These are phyloP conservation scores for Drosophila formosana DNA, from an alignment of 2,888 invertebrate species.

Conservation along the genomic window DNA sequence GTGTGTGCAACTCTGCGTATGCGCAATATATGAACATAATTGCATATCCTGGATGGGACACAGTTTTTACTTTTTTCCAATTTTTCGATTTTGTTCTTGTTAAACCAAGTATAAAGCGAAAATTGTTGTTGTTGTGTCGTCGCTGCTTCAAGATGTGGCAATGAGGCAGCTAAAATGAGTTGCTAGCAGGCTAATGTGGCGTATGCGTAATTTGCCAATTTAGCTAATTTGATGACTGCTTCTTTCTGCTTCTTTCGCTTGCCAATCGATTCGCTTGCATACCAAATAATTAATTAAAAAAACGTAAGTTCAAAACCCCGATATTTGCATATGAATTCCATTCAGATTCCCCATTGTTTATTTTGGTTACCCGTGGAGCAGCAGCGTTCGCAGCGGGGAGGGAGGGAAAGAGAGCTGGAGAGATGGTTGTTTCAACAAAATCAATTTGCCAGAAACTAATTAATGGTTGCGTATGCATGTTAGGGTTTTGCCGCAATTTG, in stretches of 20 bases:
- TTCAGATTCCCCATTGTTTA: slow-evolving; percentile 31
- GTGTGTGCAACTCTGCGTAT: slow-evolving; percentile 33
- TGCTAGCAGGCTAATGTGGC: slow-evolving; percentile 32
- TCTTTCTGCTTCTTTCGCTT: not conserved
- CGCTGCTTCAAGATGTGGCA: slow-evolving; percentile 30
- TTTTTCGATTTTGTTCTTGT: slow-evolving; percentile 11
- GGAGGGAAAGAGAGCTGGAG: not conserved
- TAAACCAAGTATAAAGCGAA: slow-evolving; percentile 35
- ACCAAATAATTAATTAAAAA: slow-evolving; percentile 11
- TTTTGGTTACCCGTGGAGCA: slow-evolving; percentile 17
- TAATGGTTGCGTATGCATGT: slow-evolving; percentile 41
- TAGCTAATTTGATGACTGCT: slow-evolving; percentile 29
- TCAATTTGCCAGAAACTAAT: slow-evolving; percentile 66
- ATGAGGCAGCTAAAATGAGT: slow-evolving; percentile 28
- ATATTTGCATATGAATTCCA: slow-evolving; percentile 52
- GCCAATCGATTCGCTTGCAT: slow-evolving; percentile 4
- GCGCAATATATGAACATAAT: slow-evolving; percentile 49
- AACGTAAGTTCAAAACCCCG: slow-evolving; percentile 20
- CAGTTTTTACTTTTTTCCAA: slow-evolving; percentile 1
- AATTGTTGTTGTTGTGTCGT: slow-evolving; percentile 35
- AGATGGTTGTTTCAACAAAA: slow-evolving; percentile 25
- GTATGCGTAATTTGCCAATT: slow-evolving; percentile 40
- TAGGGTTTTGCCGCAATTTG: slow-evolving; percentile 40
- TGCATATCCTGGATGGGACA: slow-evolving; percentile 41
- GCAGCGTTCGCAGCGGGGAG: not conserved